Evolutionary conservation across 2,113 vertebrate genomes (phyloP).

Genomic region (Callionymus lyra): DNA sequence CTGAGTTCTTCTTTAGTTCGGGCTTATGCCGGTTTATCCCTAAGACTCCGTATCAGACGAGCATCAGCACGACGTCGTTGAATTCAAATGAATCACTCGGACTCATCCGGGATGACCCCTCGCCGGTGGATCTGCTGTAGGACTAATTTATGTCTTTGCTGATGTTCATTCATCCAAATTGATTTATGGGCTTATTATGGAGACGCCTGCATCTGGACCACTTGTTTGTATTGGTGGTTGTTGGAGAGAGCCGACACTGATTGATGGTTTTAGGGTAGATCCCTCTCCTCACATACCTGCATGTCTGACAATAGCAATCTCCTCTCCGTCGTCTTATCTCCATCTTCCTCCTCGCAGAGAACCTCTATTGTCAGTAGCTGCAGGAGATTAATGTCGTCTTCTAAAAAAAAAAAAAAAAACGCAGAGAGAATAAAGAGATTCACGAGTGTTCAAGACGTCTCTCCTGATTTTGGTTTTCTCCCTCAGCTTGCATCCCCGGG

Average conservation of each 20-base stretch:
- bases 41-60: conserved; percentile 41
- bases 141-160: conserved; percentile 34
- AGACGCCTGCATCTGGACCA: conserved; percentile 22
- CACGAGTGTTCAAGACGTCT: conserved; percentile 20
- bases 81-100: conserved; percentile 35
- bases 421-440: conserved; percentile 40
- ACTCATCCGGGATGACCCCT: conserved; percentile 20
- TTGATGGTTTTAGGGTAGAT: conserved; percentile 55
- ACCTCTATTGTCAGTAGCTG: conserved; percentile 40
- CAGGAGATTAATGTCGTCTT: conserved; percentile 47
- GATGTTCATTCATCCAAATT: conserved; percentile 32
- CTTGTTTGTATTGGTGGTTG: conserved; percentile 43
- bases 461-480: neutral
- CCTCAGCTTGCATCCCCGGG: conserved; percentile 77
- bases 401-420: conserved; percentile 23
- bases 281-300: conserved; percentile 46
- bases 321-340: conserved; percentile 47
- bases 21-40: conserved; percentile 47
- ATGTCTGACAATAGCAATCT: conserved; percentile 60
- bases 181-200: conserved; percentile 45
- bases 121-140: conserved; percentile 21
- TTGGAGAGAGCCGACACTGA: conserved; percentile 35
- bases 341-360: conserved; percentile 35
- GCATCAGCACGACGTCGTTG: conserved; percentile 26
- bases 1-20: conserved; percentile 41